phyloP scores from a whole-genome alignment of 2,113 vertebrate species.

The Sardina pilchardus region DNA sequence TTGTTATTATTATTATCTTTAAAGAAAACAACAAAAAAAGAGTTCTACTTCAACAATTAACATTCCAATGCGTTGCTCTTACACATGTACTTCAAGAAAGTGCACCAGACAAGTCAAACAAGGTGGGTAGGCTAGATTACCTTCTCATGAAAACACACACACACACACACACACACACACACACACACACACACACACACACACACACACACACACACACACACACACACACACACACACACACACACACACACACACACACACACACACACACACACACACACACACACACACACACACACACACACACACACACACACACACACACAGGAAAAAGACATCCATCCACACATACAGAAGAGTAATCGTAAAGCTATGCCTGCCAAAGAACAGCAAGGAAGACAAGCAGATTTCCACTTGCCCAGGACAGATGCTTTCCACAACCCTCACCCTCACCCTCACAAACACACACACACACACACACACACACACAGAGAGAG shows the following conservation, averaged over 20 bases:
- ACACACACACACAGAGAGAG: not conserved
- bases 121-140: not conserved
- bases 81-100: constrained; percentile 3
- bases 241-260: not conserved
- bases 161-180: not conserved
- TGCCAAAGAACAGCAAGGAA: not conserved
- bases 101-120: constrained; percentile 3
- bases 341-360: not conserved
- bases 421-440: not conserved
- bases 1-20: not conserved
- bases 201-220: not conserved
- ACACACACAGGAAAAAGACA: not conserved
- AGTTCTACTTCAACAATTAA: not conserved
- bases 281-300: not conserved
- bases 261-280: not conserved
- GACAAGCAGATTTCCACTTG: not conserved
- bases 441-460: not conserved
- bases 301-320: not conserved
- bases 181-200: too few relatives aligned
- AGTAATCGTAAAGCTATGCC: not conserved
- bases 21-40: too few relatives aligned
- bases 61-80: not conserved
- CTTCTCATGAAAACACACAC: not conserved
- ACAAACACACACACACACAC: not conserved
- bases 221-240: not conserved